These are phyloP conservation scores for Callorhinus ursinus DNA, from an alignment of 2,113 vertebrate species.

Conservation along the genomic window DNA sequence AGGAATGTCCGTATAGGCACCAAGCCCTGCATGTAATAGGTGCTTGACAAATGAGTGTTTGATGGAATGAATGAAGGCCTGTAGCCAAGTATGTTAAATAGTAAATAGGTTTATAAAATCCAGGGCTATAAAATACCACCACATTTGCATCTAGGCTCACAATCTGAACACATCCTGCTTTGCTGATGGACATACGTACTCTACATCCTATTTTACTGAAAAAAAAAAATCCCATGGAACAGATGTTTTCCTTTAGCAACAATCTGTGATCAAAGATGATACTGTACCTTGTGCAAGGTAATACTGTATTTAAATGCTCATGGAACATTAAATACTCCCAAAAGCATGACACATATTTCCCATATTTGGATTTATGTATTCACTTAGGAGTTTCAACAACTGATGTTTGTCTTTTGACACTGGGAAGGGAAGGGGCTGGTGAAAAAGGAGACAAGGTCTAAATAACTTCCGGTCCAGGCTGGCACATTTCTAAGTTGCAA, in stretches of 20 bases:
- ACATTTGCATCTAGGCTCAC: background rate
- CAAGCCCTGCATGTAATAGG: background rate
- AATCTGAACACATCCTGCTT: background rate
- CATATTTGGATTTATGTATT: background rate
- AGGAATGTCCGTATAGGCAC: background rate
- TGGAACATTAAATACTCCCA: background rate
- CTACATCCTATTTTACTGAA: background rate
- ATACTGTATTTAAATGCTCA: background rate
- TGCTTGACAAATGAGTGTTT: background rate
- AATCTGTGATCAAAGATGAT: conserved; percentile 55
- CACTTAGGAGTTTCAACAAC: background rate
- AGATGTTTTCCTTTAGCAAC: conserved; percentile 17
- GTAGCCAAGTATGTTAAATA: background rate
- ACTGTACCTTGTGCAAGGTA: background rate
- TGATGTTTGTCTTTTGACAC: background rate
- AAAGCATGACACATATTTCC: background rate
- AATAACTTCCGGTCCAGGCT: background rate
- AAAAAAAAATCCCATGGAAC: background rate
- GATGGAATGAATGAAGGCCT: background rate
- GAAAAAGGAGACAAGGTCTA: background rate
- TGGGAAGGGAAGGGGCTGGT: background rate
- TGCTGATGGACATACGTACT: background rate
- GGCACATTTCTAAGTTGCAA: background rate
- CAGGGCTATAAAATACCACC: background rate
- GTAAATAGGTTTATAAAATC: background rate